Conservation (phyloP, 2,113 vertebrate species). For the Arenaria interpres region DNA sequence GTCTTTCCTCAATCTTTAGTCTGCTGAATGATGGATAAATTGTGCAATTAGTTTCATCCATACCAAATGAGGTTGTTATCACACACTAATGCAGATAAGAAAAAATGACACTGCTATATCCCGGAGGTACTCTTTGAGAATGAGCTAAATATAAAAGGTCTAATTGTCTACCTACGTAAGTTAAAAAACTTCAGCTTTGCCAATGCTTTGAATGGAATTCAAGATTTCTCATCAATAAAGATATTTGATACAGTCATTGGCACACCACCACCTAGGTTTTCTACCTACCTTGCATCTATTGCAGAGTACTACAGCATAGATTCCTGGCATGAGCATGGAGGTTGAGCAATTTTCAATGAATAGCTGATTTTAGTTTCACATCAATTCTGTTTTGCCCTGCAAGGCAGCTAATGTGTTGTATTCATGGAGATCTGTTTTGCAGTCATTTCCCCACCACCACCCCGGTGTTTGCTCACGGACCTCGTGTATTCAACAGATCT, state of each 20-base stretch:
- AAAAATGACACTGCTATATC: not conserved
- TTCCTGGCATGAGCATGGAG: not conserved
- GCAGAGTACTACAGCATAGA: not conserved
- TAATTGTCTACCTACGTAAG: not conserved
- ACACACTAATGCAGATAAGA: not conserved
- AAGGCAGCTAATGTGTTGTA: not conserved
- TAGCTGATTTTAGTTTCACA: not conserved
- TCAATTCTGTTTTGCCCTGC: not conserved
- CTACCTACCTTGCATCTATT: not conserved
- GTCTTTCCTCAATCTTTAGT: not conserved
- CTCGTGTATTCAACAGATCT: not conserved
- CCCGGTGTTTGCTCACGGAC: not conserved
- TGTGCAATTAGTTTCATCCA: not conserved
- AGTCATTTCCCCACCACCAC: accelerated
- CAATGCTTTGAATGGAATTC: not conserved
- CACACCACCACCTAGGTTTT: not conserved
- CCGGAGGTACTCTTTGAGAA: not conserved
- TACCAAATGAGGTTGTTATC: not conserved
- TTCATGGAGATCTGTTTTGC: not conserved
- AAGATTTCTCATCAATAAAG: not conserved
- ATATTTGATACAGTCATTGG: not conserved
- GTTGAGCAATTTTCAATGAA: accelerated
- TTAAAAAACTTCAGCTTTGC: not conserved
- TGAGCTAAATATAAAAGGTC: not conserved
- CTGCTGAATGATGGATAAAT: not conserved